These are phyloP conservation scores for Molossus molossus DNA, from an alignment of 2,797 vertebrate species.

Conservation along the genomic window DNA sequence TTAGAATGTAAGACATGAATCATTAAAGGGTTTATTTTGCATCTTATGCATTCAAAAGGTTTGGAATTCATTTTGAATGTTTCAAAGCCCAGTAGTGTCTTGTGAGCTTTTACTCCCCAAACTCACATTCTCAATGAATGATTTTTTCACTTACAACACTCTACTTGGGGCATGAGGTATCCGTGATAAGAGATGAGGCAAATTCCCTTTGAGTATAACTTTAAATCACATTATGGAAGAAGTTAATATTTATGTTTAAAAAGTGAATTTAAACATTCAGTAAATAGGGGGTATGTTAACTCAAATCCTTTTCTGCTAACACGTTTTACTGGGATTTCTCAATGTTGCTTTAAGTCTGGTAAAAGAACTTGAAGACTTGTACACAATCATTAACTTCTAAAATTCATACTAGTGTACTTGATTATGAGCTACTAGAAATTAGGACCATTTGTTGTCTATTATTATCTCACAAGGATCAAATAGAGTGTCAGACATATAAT, in stretches of 20 bases:
- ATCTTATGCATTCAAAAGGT: constrained; percentile 50
- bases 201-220: background rate
- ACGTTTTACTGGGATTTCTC: background rate
- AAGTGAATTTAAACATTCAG: constrained; percentile 45
- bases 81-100: constrained; percentile 66
- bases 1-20: constrained; percentile 78
- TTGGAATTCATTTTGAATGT: constrained; percentile 68
- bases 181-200: constrained; percentile 5
- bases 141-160: constrained; percentile 9
- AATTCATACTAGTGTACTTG: background rate
- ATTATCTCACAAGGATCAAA: background rate
- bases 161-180: background rate
- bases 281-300: background rate
- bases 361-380: background rate
- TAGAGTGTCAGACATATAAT: background rate
- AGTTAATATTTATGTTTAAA: constrained; percentile 58
- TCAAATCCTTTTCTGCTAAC: background rate
- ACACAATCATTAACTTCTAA: background rate
- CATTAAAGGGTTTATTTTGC: constrained; percentile 77
- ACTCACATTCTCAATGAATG: constrained; percentile 6
- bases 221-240: constrained; percentile 54
- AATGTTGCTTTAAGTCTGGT: background rate
- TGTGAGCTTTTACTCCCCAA: constrained; percentile 53
- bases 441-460: background rate
- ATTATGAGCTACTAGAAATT: background rate